phyloP scores from a whole-genome alignment of 2,888 invertebrate genomes.

The Epinotia ramella region DNA sequence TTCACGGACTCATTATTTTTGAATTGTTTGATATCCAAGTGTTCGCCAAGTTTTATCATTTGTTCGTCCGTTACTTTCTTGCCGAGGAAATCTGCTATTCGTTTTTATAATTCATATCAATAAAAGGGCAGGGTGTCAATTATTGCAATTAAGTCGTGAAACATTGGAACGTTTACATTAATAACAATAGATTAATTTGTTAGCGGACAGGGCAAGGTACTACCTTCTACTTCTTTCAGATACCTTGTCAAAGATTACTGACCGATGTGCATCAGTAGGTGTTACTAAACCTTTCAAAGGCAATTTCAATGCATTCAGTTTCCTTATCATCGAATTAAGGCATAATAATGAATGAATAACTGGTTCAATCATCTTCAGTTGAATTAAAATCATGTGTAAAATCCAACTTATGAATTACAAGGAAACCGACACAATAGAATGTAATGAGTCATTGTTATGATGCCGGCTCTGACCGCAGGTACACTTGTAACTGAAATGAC shows the following conservation, averaged over 20 bases:
- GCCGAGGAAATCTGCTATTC: slow-evolving; percentile 83
- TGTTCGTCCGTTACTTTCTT: slow-evolving; percentile 79
- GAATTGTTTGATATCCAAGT: slow-evolving; percentile 90
- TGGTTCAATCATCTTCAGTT: slow-evolving; percentile 4
- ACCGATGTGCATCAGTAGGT: not conserved
- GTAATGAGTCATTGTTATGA: slow-evolving; percentile 25
- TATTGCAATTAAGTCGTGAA: too few species aligned
- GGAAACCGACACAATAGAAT: slow-evolving; percentile 16
- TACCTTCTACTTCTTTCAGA: too few species aligned
- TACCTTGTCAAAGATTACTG: too few species aligned
- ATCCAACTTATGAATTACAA: slow-evolving; percentile 13
- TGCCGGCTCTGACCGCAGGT: not conserved
- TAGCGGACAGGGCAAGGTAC: too few species aligned
- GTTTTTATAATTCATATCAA: slow-evolving; percentile 48
- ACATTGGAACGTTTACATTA: too few species aligned
- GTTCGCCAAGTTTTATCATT: slow-evolving; percentile 82
- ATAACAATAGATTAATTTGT: too few species aligned
- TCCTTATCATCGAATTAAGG: not conserved
- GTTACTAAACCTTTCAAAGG: not conserved
- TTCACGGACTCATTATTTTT: slow-evolving; percentile 90
- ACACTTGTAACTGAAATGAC: too few species aligned
- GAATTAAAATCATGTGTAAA: slow-evolving; percentile 1
- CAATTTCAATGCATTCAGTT: not conserved
- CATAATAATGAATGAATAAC: not conserved
- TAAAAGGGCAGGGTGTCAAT: too few species aligned